Base-by-base conservation (phyloP, 1,140 invertebrate species). In the Heliconius himera region DNA sequence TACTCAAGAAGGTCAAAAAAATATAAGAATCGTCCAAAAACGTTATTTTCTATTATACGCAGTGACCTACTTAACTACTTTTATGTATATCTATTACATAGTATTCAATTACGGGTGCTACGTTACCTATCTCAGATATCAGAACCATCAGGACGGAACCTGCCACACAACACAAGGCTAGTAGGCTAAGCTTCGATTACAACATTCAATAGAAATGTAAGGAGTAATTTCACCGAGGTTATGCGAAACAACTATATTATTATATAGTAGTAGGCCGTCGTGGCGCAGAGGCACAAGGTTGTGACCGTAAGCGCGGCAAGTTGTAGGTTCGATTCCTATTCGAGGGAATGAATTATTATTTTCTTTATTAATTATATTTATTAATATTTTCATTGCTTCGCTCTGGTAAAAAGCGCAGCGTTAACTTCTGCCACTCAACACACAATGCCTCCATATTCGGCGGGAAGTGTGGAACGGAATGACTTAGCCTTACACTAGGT, bases 121-220 rank as follows among this genome's bases (percentile, higher is more conserved):
- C 76, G 81, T 84, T 86, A 77, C 81, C 18, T 71, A 76, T 79
- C 84, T 92, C 89, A 82, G 79, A 75, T 91, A 78, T 87, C 89
- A 77, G 81, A 80, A 56, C 77, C 89, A 87, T 56, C 85, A 84
- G 82, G 74, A 79, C 80, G 88, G 88, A 91, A 91, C 87, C 83
- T 88, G 89, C 85, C 82, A 82, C 82, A 75, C 41, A 16, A 74
- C 78, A 80, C 85, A 90, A 90, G 70, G 70, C 70, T 41, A 72
- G 70, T 72, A 72, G 70, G 60, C 13, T 66, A 66, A 29, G 60
- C 20, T 60, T 60, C 70, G 70, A 72, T 72, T 72, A 72, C 70
- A 66, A 26, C 22, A 66, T 29, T 66, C 4, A 66, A 66, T 56
- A 29, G 8, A 49, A 70, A 51, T 41, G 38, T 70, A 51, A 77